Base-by-base conservation (phyloP, 2,797 vertebrate genomes). In the Clarias platycephalus region DNA sequence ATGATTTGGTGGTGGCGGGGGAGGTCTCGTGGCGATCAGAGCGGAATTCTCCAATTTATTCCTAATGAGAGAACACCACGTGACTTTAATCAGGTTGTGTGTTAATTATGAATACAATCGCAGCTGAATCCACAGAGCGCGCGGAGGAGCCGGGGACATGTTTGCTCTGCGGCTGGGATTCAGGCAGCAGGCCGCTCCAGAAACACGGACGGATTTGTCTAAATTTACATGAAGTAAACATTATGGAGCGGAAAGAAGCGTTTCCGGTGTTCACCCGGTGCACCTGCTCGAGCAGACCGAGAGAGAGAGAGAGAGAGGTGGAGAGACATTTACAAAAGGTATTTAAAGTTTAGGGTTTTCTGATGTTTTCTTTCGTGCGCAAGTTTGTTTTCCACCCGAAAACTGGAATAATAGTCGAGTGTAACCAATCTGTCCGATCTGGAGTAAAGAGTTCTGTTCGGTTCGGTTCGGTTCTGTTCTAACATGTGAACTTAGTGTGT, bases 91-190 rank as follows among this genome's bases (percentile, higher is more conserved):
- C 76, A 64, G 57, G 85, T 70, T 88, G 88, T 89, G 64, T 87
- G 89, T 77, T 90, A 87, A 88, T 89, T 66, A 86, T 77, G 71
- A 83, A 40, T 82, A 72, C 53, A 70, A 76, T 77, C 78, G 91
- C 93, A 95, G 94, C 94, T 95, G 94, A 93, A 92, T 93, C 92
- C 94, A 95, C 90, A 95, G 88, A 88, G 88, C 40, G 85, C 85
- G 34, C 84, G 86, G 71, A 86, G 76, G 88, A 84, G 91, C 91
- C 89, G 91, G 85, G 90, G 92, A 91, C 91, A 58, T 92, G 90
- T 95, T 94, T 94, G 91, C 89, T 90, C 88, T 91, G 90, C 90
- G 86, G 83, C 66, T 7, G 53, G 53, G 74, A 13, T 0, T 28
- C 24, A 22, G 72, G 75, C 76, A 15, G 57, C 57, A 60, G 18